A percentile compares a stretch with the other conserved stretches of the same genome.
phyloP scores from a whole-genome alignment of 2,113 vertebrate species.

The Beaufortia kweichowensis region DNA sequence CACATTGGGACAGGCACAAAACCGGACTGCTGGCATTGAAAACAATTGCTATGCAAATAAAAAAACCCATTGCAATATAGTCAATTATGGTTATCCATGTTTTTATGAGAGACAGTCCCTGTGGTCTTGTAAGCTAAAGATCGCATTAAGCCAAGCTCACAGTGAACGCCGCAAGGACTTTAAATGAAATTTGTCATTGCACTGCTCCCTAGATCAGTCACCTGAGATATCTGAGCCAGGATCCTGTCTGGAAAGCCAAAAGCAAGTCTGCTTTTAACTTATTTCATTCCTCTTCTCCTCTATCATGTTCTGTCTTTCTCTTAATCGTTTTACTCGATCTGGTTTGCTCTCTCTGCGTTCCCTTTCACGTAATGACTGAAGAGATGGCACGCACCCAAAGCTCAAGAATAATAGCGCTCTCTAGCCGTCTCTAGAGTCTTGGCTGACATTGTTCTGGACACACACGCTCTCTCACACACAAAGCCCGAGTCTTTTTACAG shows the following conservation, averaged over 20 bases:
- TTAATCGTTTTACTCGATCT: constrained; percentile 48
- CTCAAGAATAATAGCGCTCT: constrained; percentile 68
- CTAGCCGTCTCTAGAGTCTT: constrained; percentile 71
- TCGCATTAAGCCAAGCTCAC: constrained; percentile 27
- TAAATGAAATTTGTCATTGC: background rate
- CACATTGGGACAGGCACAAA: too few species aligned
- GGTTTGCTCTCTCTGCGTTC: constrained; percentile 55
- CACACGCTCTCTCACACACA: constrained; percentile 53
- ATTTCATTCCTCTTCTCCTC: constrained; percentile 21
- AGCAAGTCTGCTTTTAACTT: constrained; percentile 12
- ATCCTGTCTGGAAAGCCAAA: constrained; percentile 21
- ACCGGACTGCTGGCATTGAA: too few species aligned
- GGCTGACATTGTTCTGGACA: constrained; percentile 73
- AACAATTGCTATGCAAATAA: too few species aligned
- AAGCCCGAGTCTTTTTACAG: constrained; percentile 68
- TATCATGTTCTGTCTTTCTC: constrained; percentile 30
- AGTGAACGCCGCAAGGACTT: background rate
- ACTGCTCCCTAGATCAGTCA: background rate
- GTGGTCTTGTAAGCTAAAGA: constrained; percentile 22
- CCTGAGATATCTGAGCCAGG: constrained; percentile 13
- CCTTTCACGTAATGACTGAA: constrained; percentile 50
- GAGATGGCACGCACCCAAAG: constrained; percentile 69
- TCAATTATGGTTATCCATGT: too few species aligned
- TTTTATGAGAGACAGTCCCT: constrained; percentile 5
- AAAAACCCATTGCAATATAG: too few species aligned